Conservation (phyloP, 2,888 invertebrate genomes). For the Poecilus cupreus region DNA sequence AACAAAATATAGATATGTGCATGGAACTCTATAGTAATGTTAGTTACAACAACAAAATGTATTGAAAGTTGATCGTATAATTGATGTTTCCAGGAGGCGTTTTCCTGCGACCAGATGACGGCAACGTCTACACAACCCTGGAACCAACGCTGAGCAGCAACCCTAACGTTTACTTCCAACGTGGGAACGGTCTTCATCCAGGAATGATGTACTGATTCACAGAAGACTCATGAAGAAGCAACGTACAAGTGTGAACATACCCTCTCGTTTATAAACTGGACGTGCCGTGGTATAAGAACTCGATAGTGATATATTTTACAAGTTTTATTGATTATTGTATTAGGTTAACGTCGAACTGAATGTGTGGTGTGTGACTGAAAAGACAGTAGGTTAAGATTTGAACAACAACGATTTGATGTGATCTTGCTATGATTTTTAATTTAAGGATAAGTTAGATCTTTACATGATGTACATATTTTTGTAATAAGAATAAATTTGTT, state of each 20-base stretch:
- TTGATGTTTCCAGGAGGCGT: constrained; percentile 76
- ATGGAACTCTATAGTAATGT: not conserved
- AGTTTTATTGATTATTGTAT: not conserved
- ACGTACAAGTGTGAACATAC: not conserved
- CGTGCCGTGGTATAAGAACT: not conserved
- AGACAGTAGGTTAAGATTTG: not conserved
- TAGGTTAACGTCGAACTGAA: not conserved
- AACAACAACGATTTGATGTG: constrained; percentile 34
- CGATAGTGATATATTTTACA: not conserved
- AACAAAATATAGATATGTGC: not conserved
- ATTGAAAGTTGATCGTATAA: not conserved
- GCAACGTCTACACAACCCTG: constrained; percentile 88
- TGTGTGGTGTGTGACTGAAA: not conserved
- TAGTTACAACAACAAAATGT: not conserved
- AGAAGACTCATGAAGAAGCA: not conserved
- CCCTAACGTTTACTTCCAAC: constrained; percentile 93
- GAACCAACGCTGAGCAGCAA: constrained; percentile 91
- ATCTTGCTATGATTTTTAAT: not conserved
- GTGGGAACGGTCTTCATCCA: constrained; percentile 86
- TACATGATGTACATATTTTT: constrained; percentile 28
- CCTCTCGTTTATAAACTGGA: not conserved
- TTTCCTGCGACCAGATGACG: constrained; percentile 87
- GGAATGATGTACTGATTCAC: constrained; percentile 89
- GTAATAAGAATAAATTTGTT: constrained; percentile 20
- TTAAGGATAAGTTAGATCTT: not conserved